Evolutionary conservation across 2,888 invertebrate genomes (phyloP).

Genomic region (Pammene aurita): DNA sequence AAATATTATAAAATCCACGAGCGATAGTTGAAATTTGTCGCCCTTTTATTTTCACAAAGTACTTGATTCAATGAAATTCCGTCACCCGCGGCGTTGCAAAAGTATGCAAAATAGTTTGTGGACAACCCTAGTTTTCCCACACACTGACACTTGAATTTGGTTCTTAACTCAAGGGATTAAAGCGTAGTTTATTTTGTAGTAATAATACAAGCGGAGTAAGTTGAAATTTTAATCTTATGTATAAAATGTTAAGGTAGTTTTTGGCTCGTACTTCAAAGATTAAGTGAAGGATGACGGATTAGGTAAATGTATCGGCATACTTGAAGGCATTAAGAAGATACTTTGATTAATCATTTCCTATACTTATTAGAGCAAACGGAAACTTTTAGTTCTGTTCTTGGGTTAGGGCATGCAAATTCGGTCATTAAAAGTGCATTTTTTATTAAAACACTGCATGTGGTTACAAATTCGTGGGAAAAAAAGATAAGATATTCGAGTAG

Average conservation of each 20-base stretch:
- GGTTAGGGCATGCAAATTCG: conserved; percentile 37
- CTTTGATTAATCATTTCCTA: conserved; percentile 69
- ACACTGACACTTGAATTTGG: background rate
- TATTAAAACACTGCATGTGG: conserved; percentile 40
- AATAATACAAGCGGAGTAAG: background rate
- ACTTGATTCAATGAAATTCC: conserved; percentile 54
- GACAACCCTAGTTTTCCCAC: conserved; percentile 50
- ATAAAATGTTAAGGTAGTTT: conserved; percentile 37
- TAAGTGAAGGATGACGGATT: conserved; percentile 60
- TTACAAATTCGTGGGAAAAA: conserved; percentile 19
- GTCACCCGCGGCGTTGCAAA: conserved; percentile 64
- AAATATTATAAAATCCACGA: background rate
- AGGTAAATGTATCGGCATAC: conserved; percentile 59
- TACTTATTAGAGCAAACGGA: conserved; percentile 50
- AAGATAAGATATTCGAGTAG: background rate
- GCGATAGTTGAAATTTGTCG: conserved; percentile 44
- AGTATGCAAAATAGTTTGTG: conserved; percentile 64
- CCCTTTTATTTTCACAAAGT: conserved; percentile 50
- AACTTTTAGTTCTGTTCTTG: conserved; percentile 53
- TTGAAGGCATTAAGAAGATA: conserved; percentile 50
- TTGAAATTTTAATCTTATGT: conserved; percentile 43
- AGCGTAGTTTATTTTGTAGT: background rate
- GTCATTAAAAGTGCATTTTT: conserved; percentile 47
- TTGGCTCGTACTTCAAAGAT: conserved; percentile 34
- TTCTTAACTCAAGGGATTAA: background rate